A percentile compares a stretch with the other conserved stretches of the same genome.
These are phyloP conservation scores for Lumbricus terrestris DNA, from an alignment of 2,888 invertebrate species.

Conservation along the genomic window DNA sequence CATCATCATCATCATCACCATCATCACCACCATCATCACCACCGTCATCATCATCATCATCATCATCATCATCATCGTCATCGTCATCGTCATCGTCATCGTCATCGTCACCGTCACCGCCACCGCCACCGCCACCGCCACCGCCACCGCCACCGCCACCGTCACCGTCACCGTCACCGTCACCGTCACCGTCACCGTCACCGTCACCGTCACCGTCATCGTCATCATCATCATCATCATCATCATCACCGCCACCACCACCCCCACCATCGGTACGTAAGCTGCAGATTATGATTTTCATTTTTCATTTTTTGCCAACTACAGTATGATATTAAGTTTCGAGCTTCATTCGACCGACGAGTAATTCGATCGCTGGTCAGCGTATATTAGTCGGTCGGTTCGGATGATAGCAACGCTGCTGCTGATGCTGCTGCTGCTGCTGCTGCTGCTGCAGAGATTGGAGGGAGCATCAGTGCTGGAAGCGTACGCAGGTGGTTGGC, in stretches of 20 bases:
- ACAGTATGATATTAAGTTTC: not conserved
- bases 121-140: too few relatives aligned
- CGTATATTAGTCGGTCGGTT: not conserved
- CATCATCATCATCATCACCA: too few relatives aligned
- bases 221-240: too few relatives aligned
- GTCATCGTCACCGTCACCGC: too few relatives aligned
- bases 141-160: too few relatives aligned
- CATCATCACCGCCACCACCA: too few relatives aligned
- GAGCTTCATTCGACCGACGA: not conserved
- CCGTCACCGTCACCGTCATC: too few relatives aligned
- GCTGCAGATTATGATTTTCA: not conserved
- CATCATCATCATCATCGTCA: not conserved
- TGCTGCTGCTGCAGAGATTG: not conserved
- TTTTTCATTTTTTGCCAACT: not conserved
- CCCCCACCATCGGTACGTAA: too few relatives aligned
- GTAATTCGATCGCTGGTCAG: not conserved
- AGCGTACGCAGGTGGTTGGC: not conserved
- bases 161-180: too few relatives aligned
- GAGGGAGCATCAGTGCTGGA: not conserved
- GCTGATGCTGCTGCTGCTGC: not conserved
- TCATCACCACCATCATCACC: not conserved
- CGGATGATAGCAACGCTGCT: not conserved
- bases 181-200: too few relatives aligned
- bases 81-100: too few relatives aligned
- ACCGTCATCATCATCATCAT: not conserved